Conservation (phyloP, 1,140 invertebrate genomes). For the Tenebrio molitor region DNA sequence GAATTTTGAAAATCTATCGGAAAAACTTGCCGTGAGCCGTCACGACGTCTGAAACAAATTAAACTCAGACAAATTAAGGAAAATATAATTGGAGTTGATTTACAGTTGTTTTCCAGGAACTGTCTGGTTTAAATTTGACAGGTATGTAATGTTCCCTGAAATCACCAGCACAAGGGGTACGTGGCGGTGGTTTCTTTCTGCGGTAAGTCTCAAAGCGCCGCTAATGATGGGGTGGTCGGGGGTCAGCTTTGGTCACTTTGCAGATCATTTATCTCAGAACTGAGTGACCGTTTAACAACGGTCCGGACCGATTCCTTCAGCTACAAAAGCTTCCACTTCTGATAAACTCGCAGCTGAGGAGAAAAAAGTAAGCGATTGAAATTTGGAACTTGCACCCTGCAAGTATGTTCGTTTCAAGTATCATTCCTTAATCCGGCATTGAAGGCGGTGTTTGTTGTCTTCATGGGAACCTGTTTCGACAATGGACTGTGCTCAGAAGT, state of each 20-base stretch:
- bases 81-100: no score
- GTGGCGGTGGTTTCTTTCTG: background rate
- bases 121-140: background rate
- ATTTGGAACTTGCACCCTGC: no score
- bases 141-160: background rate
- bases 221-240: conserved; percentile 55
- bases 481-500: background rate
- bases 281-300: conserved; percentile 54
- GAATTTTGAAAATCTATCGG: conserved; percentile 5
- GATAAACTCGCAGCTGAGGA: no score
- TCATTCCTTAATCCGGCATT: background rate
- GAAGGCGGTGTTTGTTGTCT: conserved; percentile 9
- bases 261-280: conserved; percentile 54
- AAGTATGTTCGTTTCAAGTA: no score
- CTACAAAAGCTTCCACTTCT: no score
- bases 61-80: no score
- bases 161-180: background rate
- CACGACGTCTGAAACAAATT: background rate
- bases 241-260: conserved; percentile 57
- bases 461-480: conserved; percentile 27
- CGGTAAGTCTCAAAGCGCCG: conserved; percentile 51
- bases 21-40: background rate
- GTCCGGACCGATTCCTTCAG: conserved; percentile 5
- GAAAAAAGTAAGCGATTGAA: no score
- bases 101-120: background rate